These are phyloP conservation scores for Stenoptilia bipunctidactyla DNA, from an alignment of 2,888 invertebrate genomes.

Conservation along the genomic window DNA sequence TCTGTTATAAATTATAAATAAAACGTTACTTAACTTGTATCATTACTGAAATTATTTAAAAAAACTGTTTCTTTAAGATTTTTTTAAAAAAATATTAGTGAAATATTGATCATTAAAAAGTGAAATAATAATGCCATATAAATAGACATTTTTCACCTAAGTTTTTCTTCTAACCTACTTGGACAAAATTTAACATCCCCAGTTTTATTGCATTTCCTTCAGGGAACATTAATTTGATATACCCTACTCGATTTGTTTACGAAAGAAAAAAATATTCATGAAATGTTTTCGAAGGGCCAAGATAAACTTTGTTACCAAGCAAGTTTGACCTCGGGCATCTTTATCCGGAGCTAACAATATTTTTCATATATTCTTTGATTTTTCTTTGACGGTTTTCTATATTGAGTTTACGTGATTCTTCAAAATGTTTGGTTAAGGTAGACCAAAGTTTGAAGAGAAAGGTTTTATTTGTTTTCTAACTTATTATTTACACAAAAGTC, in stretches of 20 bases:
- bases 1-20: no score
- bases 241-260: constrained; percentile 64
- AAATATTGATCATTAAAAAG: no score
- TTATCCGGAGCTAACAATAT: constrained; percentile 28
- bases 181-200: constrained; percentile 19
- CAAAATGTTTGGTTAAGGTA: no score
- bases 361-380: constrained; percentile 30
- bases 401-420: constrained; percentile 1
- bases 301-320: constrained; percentile 53
- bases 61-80: no score
- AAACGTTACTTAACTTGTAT: no score
- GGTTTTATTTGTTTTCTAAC: no score
- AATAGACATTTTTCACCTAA: no score
- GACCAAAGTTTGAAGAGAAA: no score
- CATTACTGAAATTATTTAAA: no score
- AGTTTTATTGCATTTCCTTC: constrained; percentile 42
- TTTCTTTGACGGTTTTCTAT: constrained; percentile 11
- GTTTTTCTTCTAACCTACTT: constrained; percentile 14
- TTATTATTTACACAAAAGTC: no score
- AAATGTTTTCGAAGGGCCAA: constrained; percentile 58
- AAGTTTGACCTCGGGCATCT: constrained; percentile 32
- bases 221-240: constrained; percentile 60
- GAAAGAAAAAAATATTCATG: constrained; percentile 68
- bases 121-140: no score
- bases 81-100: no score